Evolutionary conservation across 1,140 invertebrate genomes (phyloP).

Genomic region (Choristoneura fumiferana): DNA sequence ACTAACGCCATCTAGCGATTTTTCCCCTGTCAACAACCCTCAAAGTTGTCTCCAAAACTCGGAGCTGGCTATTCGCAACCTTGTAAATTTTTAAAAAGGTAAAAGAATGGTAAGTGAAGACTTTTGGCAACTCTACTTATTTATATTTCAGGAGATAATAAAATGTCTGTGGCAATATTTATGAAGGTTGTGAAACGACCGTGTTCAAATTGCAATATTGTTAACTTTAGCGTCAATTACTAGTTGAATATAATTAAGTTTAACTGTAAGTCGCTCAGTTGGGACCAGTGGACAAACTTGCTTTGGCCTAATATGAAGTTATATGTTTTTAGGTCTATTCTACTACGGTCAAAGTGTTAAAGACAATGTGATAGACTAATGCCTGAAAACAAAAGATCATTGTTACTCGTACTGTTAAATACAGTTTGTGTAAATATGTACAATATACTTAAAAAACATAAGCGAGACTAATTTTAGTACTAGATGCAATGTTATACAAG

Average conservation of each 20-base stretch:
- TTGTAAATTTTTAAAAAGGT: too few relatives aligned
- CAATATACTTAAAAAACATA: slow-evolving; percentile 67
- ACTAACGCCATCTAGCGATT: too few relatives aligned
- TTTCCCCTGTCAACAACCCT: too few relatives aligned
- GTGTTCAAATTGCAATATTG: slow-evolving; percentile 17
- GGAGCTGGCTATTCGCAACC: too few relatives aligned
- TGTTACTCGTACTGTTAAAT: slow-evolving; percentile 69
- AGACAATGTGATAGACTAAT: slow-evolving; percentile 75
- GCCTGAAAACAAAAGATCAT: slow-evolving; percentile 76
- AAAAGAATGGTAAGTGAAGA: too few relatives aligned
- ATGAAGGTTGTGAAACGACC: slow-evolving; percentile 6
- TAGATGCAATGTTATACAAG: slow-evolving; percentile 77
- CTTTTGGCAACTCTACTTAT: too few relatives aligned
- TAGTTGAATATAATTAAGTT: slow-evolving; percentile 16
- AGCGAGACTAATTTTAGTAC: slow-evolving; percentile 72
- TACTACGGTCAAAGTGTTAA: slow-evolving; percentile 21
- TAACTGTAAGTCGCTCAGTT: slow-evolving; percentile 17
- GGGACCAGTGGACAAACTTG: slow-evolving; percentile 5
- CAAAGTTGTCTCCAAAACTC: too few relatives aligned
- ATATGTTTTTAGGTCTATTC: slow-evolving; percentile 8
- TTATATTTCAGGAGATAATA: too few relatives aligned
- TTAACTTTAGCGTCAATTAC: slow-evolving; percentile 12
- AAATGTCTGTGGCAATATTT: slow-evolving; percentile 9
- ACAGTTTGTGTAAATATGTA: slow-evolving; percentile 77
- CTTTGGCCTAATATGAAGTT: slow-evolving; percentile 3